Evolutionary conservation across 2,113 vertebrate genomes (phyloP), one percentile per base, ranked within the genome.

Genomic region (Dicentrarchus labrax): DNA sequence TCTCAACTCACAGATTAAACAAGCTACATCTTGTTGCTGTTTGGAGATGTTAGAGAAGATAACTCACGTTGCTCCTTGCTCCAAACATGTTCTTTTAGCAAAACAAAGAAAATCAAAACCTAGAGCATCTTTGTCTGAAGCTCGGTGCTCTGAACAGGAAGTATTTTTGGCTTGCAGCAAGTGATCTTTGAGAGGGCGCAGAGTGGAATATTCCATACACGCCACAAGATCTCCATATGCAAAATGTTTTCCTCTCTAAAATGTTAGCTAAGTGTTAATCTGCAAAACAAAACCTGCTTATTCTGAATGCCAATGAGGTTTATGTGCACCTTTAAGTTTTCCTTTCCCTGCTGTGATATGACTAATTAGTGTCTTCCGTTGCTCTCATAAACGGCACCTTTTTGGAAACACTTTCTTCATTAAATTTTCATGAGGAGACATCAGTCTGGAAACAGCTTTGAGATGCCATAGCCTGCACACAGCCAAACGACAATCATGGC

Each of bases 341-440:
- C 73, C 76, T 80, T 84, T 76, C 57, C 81, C 76, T 39, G 87
- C 81, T 80, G 84, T 71, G 81, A 93, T 91, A 86, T 56, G 60
- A 72, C 88, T 93, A 93, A 95, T 92, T 93, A 93, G 76, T 80
- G 74, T 84, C 80, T 87, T 88, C 82, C 70, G 50, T 72, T 70
- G 82, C 88, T 89, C 82, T 86, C 61, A 47, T 90, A 88, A 91
- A 89, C 71, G 12, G 47, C 86, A 87, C 90, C 80, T 91, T 90
- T 91, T 92, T 91, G 85, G 78, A 90, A 86, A 79, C 60, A 51
- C 71, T 84, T 85, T 89, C 72, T 86, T 93, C 83, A 87, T 89
- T 85, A 90, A 90, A 92, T 65, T 93, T 94, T 92, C 92, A 94
- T 89, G 90, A 89, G 90, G 79, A 80, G 48, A 91, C 94, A 93